Conservation (phyloP, 2,888 invertebrate genomes). For the Eupeodes luniger region DNA sequence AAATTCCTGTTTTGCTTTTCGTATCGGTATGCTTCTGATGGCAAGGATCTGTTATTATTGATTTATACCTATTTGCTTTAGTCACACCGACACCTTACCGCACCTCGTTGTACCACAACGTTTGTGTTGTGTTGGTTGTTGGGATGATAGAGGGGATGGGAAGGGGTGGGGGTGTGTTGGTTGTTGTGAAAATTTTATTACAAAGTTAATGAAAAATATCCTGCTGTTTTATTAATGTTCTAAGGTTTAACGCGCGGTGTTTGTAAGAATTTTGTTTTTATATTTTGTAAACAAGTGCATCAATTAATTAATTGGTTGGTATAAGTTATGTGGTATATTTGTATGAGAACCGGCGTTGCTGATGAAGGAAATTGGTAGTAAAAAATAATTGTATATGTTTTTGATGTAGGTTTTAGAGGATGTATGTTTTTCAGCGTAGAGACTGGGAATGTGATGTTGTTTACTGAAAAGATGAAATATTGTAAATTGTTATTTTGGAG, state of each 20-base stretch:
- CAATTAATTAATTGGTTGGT: not conserved
- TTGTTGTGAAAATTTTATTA: not conserved
- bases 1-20: constrained; percentile 4
- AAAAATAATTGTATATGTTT: no score
- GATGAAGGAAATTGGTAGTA: no score
- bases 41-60: constrained; percentile 2
- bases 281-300: not conserved
- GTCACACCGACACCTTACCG: not conserved
- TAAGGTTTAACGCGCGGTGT: not conserved
- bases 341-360: not conserved
- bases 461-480: no score
- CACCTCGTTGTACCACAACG: no score
- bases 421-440: no score
- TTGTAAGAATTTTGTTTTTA: not conserved
- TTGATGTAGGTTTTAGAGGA: no score
- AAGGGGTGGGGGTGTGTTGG: no score
- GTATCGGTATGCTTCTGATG: not conserved
- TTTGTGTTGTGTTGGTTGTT: not conserved
- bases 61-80: constrained; percentile 6
- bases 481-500: no score
- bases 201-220: constrained; percentile 30
- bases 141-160: no score
- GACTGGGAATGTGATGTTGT: no score
- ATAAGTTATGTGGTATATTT: not conserved
- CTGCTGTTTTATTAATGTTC: constrained; percentile 26